Base-by-base conservation (phyloP, 1,140 invertebrate species). In the Heliconius hewitsoni region DNA sequence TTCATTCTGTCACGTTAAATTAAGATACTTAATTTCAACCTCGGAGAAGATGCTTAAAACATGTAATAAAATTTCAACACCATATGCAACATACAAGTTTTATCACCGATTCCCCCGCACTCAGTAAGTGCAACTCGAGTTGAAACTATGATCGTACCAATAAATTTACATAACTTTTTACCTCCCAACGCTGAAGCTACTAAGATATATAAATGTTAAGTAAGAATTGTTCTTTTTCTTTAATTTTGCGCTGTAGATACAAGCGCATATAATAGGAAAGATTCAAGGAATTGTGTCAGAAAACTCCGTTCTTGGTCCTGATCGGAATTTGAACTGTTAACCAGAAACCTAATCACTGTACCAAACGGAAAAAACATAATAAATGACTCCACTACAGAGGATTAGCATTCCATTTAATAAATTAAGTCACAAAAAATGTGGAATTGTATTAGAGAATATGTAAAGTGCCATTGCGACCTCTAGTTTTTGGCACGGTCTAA, bases 401-500 rank as follows among this genome's bases (percentile, higher is more conserved):
- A 66, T 66, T 66, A 66, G 60, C 60, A 66, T 66, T 66, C 60
- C 60, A 66, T 66, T 66, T 66, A 66, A 30, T 66, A 66, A 30
- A 66, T 66, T 30, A 66, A 30, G 60, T 30, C 3, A 27, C 23
- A 30, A 66, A 66, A 66, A 27, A 66, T 30, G 23, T 66, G 42
- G 4, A 66, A 66, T 30, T 66, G 60, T 66, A 66, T 66, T 66
- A 66, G 60, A 66, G 60, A 30, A 30, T 16, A 66, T 66, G 60
- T 66, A 66, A 66, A 66, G 60, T 66, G 27, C 11, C 34, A 16
- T 60, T 46, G 73, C 42, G 74, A 76, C 74, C 74, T 76, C 37
- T 66, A 27, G 30, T 76, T 77, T 52, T 77, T 77, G 75, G 75
- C 75, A 77, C 75, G 75, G 27, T 37, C 39, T 9, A 30, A 37